A percentile compares a stretch with the other conserved stretches of the same genome.
These are phyloP conservation scores for Chymomyza fuscimana DNA, from an alignment of 2,888 invertebrate species.

Conservation along the genomic window DNA sequence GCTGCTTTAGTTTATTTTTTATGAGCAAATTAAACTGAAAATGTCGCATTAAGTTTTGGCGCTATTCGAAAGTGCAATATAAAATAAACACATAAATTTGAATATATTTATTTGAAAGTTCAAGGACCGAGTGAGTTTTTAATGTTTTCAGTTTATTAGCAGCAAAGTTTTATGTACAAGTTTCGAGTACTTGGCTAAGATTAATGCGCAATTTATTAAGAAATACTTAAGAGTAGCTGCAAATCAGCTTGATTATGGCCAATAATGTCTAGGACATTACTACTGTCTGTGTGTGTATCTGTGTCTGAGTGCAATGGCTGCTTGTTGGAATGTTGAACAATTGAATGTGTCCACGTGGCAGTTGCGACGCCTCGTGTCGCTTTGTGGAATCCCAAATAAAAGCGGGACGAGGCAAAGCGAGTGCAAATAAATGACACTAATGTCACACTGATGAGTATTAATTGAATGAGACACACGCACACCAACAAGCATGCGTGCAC, in stretches of 20 bases:
- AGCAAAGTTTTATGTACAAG: not conserved
- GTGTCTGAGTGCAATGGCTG: not conserved
- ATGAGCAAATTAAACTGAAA: constrained; percentile 61
- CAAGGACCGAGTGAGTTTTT: not conserved
- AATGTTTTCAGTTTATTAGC: not conserved
- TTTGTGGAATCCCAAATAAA: not conserved
- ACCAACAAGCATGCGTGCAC: constrained; percentile 21
- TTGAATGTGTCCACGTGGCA: not conserved
- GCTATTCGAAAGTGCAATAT: constrained; percentile 19
- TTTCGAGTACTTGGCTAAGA: constrained; percentile 5
- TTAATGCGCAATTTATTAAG: constrained; percentile 59
- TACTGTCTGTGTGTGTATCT: not conserved
- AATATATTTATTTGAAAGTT: constrained; percentile 52
- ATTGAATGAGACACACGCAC: constrained; percentile 63
- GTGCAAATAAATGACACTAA: constrained; percentile 66
- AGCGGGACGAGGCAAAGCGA: not conserved
- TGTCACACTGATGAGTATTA: constrained; percentile 74
- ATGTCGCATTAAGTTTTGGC: constrained; percentile 38
- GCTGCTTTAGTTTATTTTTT: constrained; percentile 28
- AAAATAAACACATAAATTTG: constrained; percentile 33
- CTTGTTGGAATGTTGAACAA: not conserved
- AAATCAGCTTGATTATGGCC: constrained; percentile 52
- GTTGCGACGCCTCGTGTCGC: not conserved
- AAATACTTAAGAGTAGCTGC: constrained; percentile 11
- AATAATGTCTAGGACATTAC: constrained; percentile 26